Percentiles rank a stretch among this genome's conserved stretches.
These are phyloP conservation scores for Phylloscopus whistleri DNA, from an alignment of 2,113 vertebrate species.

Conservation along the genomic window DNA sequence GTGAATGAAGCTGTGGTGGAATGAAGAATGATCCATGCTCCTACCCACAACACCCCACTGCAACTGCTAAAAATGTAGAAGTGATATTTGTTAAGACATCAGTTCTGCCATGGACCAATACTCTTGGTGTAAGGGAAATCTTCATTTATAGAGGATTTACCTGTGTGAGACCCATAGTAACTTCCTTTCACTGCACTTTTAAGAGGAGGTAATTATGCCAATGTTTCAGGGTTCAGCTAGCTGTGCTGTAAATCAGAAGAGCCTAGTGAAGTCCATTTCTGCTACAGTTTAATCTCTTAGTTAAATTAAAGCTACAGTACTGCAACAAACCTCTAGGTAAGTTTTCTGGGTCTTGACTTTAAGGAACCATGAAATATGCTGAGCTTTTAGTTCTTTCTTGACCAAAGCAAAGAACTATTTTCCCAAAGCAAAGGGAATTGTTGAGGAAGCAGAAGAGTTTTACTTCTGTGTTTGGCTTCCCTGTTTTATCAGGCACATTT, in stretches of 20 bases:
- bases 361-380: accelerated
- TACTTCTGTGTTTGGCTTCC: neutral
- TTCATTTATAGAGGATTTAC: neutral
- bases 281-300: neutral
- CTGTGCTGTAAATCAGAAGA: neutral
- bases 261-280: neutral
- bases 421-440: neutral
- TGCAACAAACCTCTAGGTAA: neutral
- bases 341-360: neutral
- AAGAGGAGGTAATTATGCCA: neutral
- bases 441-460: neutral
- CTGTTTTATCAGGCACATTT: neutral
- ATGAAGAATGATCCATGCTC: neutral
- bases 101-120: neutral
- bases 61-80: neutral
- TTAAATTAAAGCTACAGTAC: neutral
- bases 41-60: neutral
- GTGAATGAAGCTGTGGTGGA: neutral
- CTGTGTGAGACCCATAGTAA: neutral
- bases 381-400: neutral
- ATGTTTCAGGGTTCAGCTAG: neutral
- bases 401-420: neutral
- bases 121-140: neutral
- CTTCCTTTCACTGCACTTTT: neutral
- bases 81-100: neutral